Evolutionary conservation across 2,797 vertebrate species (phyloP), one percentile per base, ranked within the genome.

Genomic region (Mormyrops attenuatus): DNA sequence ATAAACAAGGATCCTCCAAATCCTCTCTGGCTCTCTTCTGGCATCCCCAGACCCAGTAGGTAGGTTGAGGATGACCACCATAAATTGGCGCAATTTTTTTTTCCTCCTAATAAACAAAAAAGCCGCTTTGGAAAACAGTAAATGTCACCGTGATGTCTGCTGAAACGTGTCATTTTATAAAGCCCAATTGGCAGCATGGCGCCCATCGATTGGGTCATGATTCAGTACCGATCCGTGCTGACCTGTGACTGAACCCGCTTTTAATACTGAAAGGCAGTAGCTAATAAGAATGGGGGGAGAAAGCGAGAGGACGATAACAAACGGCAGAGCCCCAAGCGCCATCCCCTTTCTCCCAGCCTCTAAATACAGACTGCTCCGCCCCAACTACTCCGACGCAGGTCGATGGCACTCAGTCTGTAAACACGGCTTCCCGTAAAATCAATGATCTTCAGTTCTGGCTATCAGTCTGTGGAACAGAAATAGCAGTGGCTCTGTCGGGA

Each of bases 371-470:
- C 95, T 94, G 92, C 94, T 94, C 90, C 91, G 92, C 92, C 92
- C 94, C 97, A 97, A 96, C 96, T 96, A 97, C 97, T 97, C 98
- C 98, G 98, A 97, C 97, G 97, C 97, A 98, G 98, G 98, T 99
- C 98, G 97, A 99, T 99, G 96, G 97, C 96, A 97, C 97, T 98
- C 97, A 97, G 97, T 97, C 98, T 98, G 98, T 97, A 98, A 99
- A 98, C 98, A 98, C 93, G 96, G 97, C 97, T 99, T 99, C 98
- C 99, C 97, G 97, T 99, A 99, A 99, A 99, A 99, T 99, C 98
- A 99, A 99, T 99, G 98, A 97, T 97, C 97, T 98, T 97, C 97
- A 97, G 98, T 97, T 96, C 97, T 93, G 97, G 96, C 96, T 96
- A 97, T 97, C 96, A 96, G 96, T 96, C 95, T 96, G 95, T 94